Evolutionary conservation across 2,113 vertebrate genomes (phyloP).

Genomic region (Cryptomyrus ogoouensis): DNA sequence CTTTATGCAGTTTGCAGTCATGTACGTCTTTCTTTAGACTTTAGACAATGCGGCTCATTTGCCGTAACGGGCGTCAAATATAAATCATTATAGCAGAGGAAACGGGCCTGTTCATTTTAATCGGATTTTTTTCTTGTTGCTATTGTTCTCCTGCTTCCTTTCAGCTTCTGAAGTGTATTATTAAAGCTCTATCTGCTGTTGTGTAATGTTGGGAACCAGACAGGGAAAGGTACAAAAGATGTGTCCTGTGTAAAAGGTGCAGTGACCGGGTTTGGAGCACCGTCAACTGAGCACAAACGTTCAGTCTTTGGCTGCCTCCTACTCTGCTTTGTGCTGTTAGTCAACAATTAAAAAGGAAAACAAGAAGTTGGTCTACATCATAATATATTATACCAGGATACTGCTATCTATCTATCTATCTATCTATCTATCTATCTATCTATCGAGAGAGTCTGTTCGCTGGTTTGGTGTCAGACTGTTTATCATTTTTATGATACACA

Average conservation of each 20-base stretch:
- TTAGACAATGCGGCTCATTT: slow-evolving; percentile 50
- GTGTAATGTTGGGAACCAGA: not conserved
- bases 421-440: too few species aligned
- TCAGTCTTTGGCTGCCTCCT: not conserved
- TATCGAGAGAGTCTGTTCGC: not conserved
- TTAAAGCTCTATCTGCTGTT: not conserved
- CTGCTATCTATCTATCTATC: too few species aligned
- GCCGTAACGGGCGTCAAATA: slow-evolving; percentile 50
- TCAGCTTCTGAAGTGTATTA: slow-evolving; percentile 8
- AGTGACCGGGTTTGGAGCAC: not conserved
- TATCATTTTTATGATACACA: not conserved
- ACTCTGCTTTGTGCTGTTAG: not conserved
- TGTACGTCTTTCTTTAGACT: slow-evolving; percentile 48
- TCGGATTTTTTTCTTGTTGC: slow-evolving; percentile 30
- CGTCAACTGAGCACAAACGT: not conserved
- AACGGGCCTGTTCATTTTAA: slow-evolving; percentile 41
- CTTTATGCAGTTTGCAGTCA: slow-evolving; percentile 67
- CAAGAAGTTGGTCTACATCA: not conserved
- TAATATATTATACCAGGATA: too few species aligned
- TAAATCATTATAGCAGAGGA: slow-evolving; percentile 47
- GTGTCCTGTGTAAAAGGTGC: not conserved
- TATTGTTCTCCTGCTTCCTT: slow-evolving; percentile 37
- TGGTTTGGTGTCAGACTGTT: not conserved
- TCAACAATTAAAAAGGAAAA: not conserved
- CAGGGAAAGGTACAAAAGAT: not conserved